Base-by-base conservation (phyloP, 2,888 invertebrate genomes). In the Onthophagus sagittarius region DNA sequence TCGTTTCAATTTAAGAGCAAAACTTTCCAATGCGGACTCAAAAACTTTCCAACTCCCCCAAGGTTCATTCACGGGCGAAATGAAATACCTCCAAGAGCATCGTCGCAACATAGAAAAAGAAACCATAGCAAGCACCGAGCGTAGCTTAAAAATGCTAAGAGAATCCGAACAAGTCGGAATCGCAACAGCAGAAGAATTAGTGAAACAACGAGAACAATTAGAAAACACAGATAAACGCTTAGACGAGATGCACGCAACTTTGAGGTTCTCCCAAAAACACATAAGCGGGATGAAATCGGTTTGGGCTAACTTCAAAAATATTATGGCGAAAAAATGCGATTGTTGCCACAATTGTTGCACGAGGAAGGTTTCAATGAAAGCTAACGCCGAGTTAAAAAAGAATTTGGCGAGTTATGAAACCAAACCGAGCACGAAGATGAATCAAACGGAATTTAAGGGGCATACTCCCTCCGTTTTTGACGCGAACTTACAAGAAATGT, bases 271-370 rank as follows among this genome's bases (percentile, higher is more conserved):
- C 78, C 97, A 98, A 83, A 95, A 95, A 83, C 97, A 98, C 86
- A 90, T 98, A 73, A 97, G 96, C 86, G 95, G 96, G 11, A 94
- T 98, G 75, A 98, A 97, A 87, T 98, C 98, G 82, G 94, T 99
- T 1, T 99, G 99, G 87, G 97, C 98, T 77, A 97, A 98, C 71
- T 88, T 99, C 13, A 97, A 96, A 84, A 98, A 97, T 87, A 98
- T 98, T 84, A 92, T 98, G 79, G 92, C 93, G 33, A 94, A 95
- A 11, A 92, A 91, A 83, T 89, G 90, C 5, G 90, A 92, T 73
- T 80, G 77, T 78, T 76, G 75, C 11, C 76, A n/a, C 79, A 9
- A 33, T 5, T 33, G 5, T 33, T 33, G 5, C 5, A 33, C 5
- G 7, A 5, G 7, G 33, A 7, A 5, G 5, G 33, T 5, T 5